Evolutionary conservation across 2,797 vertebrate species (phyloP), one percentile per base, ranked within the genome.

Genomic region (Sparidentex hasta): DNA sequence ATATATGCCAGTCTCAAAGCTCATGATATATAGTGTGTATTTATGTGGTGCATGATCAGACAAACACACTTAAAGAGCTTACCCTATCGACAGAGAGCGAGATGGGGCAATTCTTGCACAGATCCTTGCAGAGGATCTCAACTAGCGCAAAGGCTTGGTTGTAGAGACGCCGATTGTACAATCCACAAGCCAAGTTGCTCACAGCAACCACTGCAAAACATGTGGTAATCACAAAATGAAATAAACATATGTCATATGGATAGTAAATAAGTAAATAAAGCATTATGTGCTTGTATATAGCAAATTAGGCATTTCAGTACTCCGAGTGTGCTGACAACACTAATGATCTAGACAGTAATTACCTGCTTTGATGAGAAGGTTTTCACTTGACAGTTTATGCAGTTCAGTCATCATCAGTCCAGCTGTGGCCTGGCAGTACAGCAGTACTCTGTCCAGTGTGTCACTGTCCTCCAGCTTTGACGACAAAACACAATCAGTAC

Each of bases 151-250:
- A 94, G 61, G 95, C 96, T 82, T 97, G 95, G 0, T 93, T 74
- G 43, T 96, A 96, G 14, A 97, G 93, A 76, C 94, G 95, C 52
- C 92, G 94, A 89, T 93, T 96, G 78, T 96, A 97, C 88, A 99
- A 94, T 68, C 94, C 94, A 71, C 96, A 97, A 20, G 95, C 94
- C 70, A 98, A 85, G 82, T 96, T 96, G 91, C 93, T 97, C 3
- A 96, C 84, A 11, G 95, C 95, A 8, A 92, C 93, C 63, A 94
- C 97, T 98, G 81, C 0, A 86, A 62, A 29, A 48, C 41, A 76
- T 2, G 78, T 1, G 3, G 23, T 21, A 14, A 78, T 65, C 33
- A 84, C 55, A 74, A 68, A 74, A 41, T 43, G 1, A 43, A 29
- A 56, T 65, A 78, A 33, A 38, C 38, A 38, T 11, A 38, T 33